Base-by-base conservation (phyloP, 2,888 invertebrate species). In the Agriotes lineatus region DNA sequence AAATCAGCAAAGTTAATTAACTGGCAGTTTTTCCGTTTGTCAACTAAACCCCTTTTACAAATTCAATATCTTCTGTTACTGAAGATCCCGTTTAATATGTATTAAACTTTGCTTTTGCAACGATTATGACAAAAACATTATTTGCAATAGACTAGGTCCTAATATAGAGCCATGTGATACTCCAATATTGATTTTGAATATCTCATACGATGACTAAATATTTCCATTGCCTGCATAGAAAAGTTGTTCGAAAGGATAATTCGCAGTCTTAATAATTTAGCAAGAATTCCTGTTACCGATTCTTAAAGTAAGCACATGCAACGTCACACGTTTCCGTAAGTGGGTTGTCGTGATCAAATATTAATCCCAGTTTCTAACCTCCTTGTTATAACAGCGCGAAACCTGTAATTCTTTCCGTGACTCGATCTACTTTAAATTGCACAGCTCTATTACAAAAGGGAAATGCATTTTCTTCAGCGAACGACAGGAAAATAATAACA, bases 261-360 rank as follows among this genome's bases (percentile, higher is more conserved):
- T 44, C 19, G 16, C 19, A 44, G 1, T 1, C 5, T 42, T 16
- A 42, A 18, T 42, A 42, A 16, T 42, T 42, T 42, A 42, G 16
- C 12, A 14, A 2, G 9, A 42, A 18, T 18, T 14, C 42, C 16
- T 42, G 14, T 42, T 22, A 48, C 20, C 14, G 12, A 45, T 61
- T 50, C 60, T 63, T 63, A 63, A 44, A 42, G 30, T 56, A 57
- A 56, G 18, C 45, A 54, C 61, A 44, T 61, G 67, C 30, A 45
- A 52, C 30, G 25, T 59, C 52, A 22, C 52, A 60, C 66, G 20
- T 66, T 50, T 39, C 39, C 42, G 14, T 30, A 56, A 59, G 45
- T 57, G 39, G 50, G 37, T 61, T 37, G 78, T 77, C 22, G 12
- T 37, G 9, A 67, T 67, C 12, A 67, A 67, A 37, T 67, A 67